These are phyloP conservation scores for Drosophila nr. medialis DNA, from an alignment of 2,888 invertebrate species.

Conservation along the genomic window DNA sequence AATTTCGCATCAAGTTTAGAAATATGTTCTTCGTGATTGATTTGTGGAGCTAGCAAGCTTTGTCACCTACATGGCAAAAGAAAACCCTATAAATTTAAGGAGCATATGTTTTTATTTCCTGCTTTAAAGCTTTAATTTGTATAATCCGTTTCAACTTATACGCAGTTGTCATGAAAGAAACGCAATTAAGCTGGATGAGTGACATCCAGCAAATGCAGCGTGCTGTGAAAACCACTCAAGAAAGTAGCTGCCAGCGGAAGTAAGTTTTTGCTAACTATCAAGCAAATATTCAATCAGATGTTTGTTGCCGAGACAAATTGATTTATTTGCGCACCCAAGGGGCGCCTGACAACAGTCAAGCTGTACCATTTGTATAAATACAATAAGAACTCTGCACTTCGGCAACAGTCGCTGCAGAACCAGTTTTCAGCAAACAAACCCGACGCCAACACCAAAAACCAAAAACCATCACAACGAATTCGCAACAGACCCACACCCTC, in stretches of 20 bases:
- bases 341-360: conserved; percentile 29
- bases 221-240: conserved; percentile 73
- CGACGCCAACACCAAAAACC: conserved; percentile 22
- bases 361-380: conserved; percentile 58
- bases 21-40: too few relatives aligned
- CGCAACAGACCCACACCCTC: conserved; percentile 40
- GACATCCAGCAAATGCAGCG: conserved; percentile 62
- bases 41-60: not conserved
- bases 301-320: conserved; percentile 67
- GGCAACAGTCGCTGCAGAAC: conserved; percentile 60
- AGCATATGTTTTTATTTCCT: conserved; percentile 20
- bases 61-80: not conserved
- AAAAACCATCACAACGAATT: conserved; percentile 20
- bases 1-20: not conserved
- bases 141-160: conserved; percentile 16
- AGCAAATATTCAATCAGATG: conserved; percentile 66
- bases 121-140: conserved; percentile 25
- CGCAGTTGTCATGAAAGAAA: conserved; percentile 47
- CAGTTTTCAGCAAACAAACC: conserved; percentile 74
- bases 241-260: conserved; percentile 71
- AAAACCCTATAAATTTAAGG: conserved; percentile 8
- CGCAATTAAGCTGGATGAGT: conserved; percentile 74
- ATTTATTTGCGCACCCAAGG: conserved; percentile 62
- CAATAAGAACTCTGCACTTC: conserved; percentile 69
- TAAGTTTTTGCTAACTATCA: conserved; percentile 49